Conservation (phyloP, 2,888 invertebrate species). For the Molorchus minor region DNA sequence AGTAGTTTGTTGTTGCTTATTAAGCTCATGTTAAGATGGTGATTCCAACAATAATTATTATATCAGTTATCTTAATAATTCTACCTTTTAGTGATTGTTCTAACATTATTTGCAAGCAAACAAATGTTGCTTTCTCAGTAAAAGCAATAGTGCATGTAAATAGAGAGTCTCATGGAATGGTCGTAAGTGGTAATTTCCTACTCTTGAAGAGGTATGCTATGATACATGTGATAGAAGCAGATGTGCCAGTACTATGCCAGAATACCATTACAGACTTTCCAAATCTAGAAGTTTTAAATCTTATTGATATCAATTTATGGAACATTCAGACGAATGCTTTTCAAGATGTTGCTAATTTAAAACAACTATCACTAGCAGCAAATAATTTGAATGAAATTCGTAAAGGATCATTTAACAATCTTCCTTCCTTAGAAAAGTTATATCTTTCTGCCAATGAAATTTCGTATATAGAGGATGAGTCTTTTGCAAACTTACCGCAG, state of each 20-base stretch:
- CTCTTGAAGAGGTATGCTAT: slow-evolving; percentile 36
- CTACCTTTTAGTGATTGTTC: slow-evolving; percentile 9
- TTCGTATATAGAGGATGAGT: slow-evolving; percentile 41
- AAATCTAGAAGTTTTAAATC: slow-evolving; percentile 39
- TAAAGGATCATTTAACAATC: slow-evolving; percentile 43
- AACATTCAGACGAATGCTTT: slow-evolving; percentile 47
- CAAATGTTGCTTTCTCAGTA: slow-evolving; percentile 43
- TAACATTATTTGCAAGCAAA: slow-evolving; percentile 37
- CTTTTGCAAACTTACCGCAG: slow-evolving; percentile 43
- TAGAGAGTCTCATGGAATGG: slow-evolving; percentile 17
- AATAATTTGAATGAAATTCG: slow-evolving; percentile 45
- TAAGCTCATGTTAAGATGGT: too few relatives aligned
- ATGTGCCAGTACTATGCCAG: slow-evolving; percentile 48
- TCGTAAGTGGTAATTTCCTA: slow-evolving; percentile 34
- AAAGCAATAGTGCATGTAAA: slow-evolving; percentile 38
- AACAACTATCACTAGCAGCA: slow-evolving; percentile 47
- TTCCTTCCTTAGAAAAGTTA: slow-evolving; percentile 40
- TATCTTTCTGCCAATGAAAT: slow-evolving; percentile 50
- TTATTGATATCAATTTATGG: slow-evolving; percentile 48
- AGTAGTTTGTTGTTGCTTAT: too few relatives aligned
- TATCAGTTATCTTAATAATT: not conserved
- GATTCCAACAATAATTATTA: not conserved
- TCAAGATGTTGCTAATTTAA: slow-evolving; percentile 45
- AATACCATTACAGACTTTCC: slow-evolving; percentile 50
- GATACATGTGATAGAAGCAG: slow-evolving; percentile 47